Base-by-base conservation (phyloP, 2,888 invertebrate species). In the Tetranychus piercei region DNA sequence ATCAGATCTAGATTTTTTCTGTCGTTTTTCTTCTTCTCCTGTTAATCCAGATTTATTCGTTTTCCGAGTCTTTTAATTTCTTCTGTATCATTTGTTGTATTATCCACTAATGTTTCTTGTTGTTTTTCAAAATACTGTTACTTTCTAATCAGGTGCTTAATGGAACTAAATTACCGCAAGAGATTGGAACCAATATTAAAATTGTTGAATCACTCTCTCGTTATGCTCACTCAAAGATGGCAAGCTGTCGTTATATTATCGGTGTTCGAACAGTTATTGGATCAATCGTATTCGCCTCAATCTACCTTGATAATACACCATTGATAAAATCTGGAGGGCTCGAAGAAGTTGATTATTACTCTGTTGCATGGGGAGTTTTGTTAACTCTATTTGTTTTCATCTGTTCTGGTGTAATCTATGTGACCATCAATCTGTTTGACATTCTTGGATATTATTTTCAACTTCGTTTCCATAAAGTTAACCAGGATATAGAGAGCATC, bases 381-480 rank as follows among this genome's bases (percentile, higher is more conserved):
- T 11, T 69, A 11, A 69, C 69, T 22, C 11, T 69, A 20, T 69
- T 20, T 11, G 69, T 23, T 20, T 69, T 69, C 69, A 69, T 69
- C 22, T 23, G 34, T 22, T 23, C 69, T 11, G 69, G 20, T 69
- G 11, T 23, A n/a, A 69, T 69, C 11, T 69, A 69, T 69, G 22
- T 69, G 22, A 69, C 69, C 34, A 23, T 69, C 11, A 69, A 20
- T 22, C 22, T 69, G 22, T 69, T 69, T 43, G 71, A 71, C 20
- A 71, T 71, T 44, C 34, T 71, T n/a, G 43, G 43, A n/a, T 71
- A 44, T 15, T 71, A 71, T 44, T 71, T 71, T 44, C 44, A 44
- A 7, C 20, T 71, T 44, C 71, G 71, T 43, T 71, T 71, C 43
- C 43, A 43, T 43, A 71, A 71, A 44, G 71, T 71, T n/a, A 71